A percentile compares a stretch with the other conserved stretches of the same genome.
Conservation (phyloP, 1,140 invertebrate species). For the Heliconius himera region DNA sequence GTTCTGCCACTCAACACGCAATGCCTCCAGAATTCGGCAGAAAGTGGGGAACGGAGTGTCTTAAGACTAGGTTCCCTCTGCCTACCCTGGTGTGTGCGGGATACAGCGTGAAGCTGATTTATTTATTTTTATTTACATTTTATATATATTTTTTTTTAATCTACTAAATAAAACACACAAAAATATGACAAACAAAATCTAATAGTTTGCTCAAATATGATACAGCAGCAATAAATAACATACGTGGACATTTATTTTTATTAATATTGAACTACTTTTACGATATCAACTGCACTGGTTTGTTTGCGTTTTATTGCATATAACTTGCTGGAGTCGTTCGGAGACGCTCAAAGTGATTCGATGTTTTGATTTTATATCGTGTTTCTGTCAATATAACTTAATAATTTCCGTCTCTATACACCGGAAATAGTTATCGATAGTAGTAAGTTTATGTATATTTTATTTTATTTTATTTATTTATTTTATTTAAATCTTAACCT, state of each 20-base stretch:
- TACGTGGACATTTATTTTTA: conserved; percentile 10
- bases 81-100: no score
- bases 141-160: no score
- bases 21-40: no score
- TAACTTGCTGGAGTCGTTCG: background rate
- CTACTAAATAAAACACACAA: background rate
- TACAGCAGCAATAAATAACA: conserved; percentile 5
- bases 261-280: conserved; percentile 17
- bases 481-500: no score
- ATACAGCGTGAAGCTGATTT: no score
- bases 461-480: no score
- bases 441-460: no score
- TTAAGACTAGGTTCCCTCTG: no score
- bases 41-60: no score
- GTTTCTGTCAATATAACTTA: conserved; percentile 6
- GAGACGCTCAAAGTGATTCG: conserved; percentile 3
- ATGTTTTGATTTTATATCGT: background rate
- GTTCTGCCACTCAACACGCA: no score
- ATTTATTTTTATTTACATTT: no score
- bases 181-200: background rate
- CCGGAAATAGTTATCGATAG: background rate
- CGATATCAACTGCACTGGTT: background rate
- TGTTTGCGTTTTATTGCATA: conserved; percentile 13
- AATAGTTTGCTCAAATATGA: conserved; percentile 8
- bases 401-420: background rate